Evolutionary conservation across 2,797 vertebrate species (phyloP).

Genomic region (Ataeniobius toweri): DNA sequence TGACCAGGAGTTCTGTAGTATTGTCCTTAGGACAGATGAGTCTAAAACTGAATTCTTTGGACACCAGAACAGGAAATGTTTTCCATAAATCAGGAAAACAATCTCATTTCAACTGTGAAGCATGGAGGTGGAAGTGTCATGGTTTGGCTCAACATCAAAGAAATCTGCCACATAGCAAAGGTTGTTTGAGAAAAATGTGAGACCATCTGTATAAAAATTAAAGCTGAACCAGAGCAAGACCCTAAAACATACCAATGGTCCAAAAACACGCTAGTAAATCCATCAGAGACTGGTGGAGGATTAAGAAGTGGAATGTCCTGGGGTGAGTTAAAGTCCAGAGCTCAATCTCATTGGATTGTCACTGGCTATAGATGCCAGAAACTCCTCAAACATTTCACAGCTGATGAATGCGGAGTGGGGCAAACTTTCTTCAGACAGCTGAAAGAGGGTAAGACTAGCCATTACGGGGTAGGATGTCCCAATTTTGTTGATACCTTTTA

Average conservation of each 20-base stretch:
- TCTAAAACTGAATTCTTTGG: too few species aligned
- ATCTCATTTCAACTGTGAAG: not conserved
- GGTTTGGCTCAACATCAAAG: not conserved
- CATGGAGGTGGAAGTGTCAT: not conserved
- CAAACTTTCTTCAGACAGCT: not conserved
- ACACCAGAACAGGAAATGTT: not conserved
- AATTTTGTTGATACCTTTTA: not conserved
- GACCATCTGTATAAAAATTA: not conserved
- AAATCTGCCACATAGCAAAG: not conserved
- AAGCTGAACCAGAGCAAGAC: not conserved
- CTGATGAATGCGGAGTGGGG: not conserved
- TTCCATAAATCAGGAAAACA: not conserved
- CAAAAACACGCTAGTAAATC: not conserved
- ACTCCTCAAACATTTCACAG: not conserved
- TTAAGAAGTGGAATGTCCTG: not conserved
- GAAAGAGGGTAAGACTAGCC: not conserved
- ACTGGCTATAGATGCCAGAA: not conserved
- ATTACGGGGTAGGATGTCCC: not conserved
- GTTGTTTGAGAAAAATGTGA: not conserved
- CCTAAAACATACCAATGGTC: not conserved
- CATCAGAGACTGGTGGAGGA: not conserved
- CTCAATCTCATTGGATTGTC: not conserved
- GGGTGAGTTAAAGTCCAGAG: not conserved
- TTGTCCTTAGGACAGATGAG: too few species aligned
- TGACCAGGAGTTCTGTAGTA: too few species aligned